Conservation (phyloP, 2,888 invertebrate genomes). For the Polymixis lichenea region DNA sequence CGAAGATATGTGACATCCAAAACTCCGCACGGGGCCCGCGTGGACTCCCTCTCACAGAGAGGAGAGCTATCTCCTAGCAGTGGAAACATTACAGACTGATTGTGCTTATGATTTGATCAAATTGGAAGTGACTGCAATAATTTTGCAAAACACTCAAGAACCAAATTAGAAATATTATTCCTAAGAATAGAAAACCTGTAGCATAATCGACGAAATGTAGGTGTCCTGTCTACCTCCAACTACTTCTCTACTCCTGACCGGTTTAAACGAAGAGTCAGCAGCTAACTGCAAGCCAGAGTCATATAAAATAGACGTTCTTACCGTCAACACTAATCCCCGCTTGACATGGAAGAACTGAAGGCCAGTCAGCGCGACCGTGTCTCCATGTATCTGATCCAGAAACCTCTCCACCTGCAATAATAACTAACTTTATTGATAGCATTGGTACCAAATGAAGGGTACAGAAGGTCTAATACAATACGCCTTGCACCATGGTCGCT, state of each 20-base stretch:
- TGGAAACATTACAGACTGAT: neutral
- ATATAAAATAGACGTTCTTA: slow-evolving; percentile 71
- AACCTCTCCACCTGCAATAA: slow-evolving; percentile 90
- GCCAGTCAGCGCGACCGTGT: slow-evolving; percentile 89
- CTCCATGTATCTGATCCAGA: slow-evolving; percentile 91
- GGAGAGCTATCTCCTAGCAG: too few species aligned
- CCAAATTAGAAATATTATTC: neutral
- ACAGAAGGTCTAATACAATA: neutral
- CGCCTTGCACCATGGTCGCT: neutral
- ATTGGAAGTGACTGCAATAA: too few species aligned
- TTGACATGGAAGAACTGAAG: slow-evolving; percentile 90
- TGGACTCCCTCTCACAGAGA: too few species aligned
- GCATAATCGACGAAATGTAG: neutral
- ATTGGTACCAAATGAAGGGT: neutral
- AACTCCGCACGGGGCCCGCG: too few species aligned
- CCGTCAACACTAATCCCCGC: slow-evolving; percentile 89
- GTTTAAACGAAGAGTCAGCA: neutral
- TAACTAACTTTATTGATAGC: slow-evolving; percentile 1
- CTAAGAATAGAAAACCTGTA: neutral
- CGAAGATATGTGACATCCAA: too few species aligned
- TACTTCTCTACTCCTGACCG: too few species aligned
- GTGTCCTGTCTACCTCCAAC: neutral
- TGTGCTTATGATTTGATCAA: too few species aligned
- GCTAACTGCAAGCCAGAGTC: neutral
- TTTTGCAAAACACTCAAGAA: too few species aligned